Evolutionary conservation across 2,113 vertebrate genomes (phyloP).

Genomic region (Limnothrissa miodon): DNA sequence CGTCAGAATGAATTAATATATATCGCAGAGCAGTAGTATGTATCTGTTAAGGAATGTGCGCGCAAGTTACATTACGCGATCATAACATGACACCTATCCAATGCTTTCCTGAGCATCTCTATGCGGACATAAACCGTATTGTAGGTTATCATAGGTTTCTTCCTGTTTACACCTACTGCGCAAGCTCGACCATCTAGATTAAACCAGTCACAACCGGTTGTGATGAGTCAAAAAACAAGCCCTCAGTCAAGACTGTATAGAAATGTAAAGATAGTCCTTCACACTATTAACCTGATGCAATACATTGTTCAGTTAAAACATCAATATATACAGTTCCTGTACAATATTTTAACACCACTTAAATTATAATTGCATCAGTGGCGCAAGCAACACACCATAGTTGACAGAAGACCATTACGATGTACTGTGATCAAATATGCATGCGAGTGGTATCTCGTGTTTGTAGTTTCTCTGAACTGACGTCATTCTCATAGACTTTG

Average conservation of each 20-base stretch:
- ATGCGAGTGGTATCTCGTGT: not conserved
- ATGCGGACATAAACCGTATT: constrained; percentile 39
- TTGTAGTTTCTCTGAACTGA: not conserved
- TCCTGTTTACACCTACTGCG: constrained; percentile 93
- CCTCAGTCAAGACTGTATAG: constrained; percentile 39
- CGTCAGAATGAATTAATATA: not conserved
- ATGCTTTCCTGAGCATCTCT: not conserved
- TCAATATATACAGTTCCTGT: not conserved
- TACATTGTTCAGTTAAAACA: not conserved
- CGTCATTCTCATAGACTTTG: not conserved
- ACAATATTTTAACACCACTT: not conserved
- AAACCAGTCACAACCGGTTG: constrained; percentile 78
- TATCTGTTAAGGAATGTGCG: not conserved
- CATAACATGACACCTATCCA: not conserved
- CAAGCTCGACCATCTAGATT: constrained; percentile 82
- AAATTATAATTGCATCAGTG: not conserved
- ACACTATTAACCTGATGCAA: not conserved
- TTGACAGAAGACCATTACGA: not conserved
- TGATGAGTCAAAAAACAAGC: constrained; percentile 52
- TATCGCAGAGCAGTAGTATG: not conserved
- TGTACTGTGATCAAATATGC: not conserved
- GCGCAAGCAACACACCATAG: not conserved
- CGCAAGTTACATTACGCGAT: not conserved
- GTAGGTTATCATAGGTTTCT: constrained; percentile 70
- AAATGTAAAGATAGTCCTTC: constrained; percentile 29